These are phyloP conservation scores for Oxycera nigricornis DNA, from an alignment of 2,888 invertebrate species.

Conservation along the genomic window DNA sequence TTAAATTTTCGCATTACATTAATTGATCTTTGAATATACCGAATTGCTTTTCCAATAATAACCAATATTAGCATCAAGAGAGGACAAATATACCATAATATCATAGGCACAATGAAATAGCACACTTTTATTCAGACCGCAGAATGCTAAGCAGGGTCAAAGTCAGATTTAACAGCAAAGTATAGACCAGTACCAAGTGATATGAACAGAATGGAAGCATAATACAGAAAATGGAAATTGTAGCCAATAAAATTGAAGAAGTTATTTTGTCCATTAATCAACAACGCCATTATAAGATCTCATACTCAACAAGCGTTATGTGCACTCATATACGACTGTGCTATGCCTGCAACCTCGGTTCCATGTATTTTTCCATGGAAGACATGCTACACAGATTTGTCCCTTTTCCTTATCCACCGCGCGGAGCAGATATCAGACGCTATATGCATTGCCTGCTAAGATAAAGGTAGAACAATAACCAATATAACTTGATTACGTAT, in stretches of 20 bases:
- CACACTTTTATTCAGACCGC: not conserved
- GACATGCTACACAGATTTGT: conserved; percentile 40
- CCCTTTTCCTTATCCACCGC: conserved; percentile 42
- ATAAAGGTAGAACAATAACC: conserved; percentile 46
- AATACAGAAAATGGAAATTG: conserved; percentile 49
- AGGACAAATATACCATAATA: too few species aligned
- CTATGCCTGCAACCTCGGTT: not conserved
- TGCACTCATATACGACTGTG: not conserved
- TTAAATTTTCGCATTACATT: too few species aligned
- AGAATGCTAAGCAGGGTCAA: not conserved
- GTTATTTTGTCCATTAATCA: conserved; percentile 53
- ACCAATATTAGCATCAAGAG: too few species aligned
- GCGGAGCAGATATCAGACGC: conserved; percentile 40
- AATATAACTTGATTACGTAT: conserved; percentile 47
- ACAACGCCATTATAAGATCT: conserved; percentile 49
- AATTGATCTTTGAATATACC: too few species aligned
- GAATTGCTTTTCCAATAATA: too few species aligned
- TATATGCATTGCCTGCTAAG: conserved; percentile 40
- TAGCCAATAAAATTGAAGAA: conserved; percentile 52
- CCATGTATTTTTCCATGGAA: not conserved
- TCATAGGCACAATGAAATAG: not conserved
- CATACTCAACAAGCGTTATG: not conserved
- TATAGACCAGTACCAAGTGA: not conserved
- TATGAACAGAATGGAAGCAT: not conserved
- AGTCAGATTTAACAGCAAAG: not conserved